These are phyloP conservation scores for Nemapogon koenigi DNA, from an alignment of 2,888 invertebrate genomes.

Conservation along the genomic window DNA sequence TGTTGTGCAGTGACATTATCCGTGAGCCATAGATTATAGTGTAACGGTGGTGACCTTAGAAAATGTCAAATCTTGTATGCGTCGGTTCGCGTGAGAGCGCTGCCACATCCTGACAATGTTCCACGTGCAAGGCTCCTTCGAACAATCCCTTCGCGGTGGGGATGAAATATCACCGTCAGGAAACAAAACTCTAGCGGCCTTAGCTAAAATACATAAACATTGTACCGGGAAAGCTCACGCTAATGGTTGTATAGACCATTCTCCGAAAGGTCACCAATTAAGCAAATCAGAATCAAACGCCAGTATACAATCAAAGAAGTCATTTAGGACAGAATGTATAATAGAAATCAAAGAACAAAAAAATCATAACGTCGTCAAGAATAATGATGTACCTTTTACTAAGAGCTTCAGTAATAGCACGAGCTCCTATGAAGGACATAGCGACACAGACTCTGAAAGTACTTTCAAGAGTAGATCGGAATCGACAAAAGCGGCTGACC, in stretches of 20 bases:
- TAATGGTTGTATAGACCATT: constrained; percentile 68
- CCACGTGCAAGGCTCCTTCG: constrained; percentile 61
- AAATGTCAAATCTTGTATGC: constrained; percentile 35
- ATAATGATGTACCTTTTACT: constrained; percentile 33
- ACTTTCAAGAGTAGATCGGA: constrained; percentile 35
- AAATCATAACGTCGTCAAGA: constrained; percentile 25
- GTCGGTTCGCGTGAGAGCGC: constrained; percentile 32
- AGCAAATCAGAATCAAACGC: constrained; percentile 54
- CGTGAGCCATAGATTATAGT: constrained; percentile 32
- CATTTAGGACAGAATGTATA: constrained; percentile 42
- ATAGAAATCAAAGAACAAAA: constrained; percentile 50
- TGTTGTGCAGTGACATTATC: constrained; percentile 42
- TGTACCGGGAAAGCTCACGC: constrained; percentile 82
- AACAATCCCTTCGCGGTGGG: constrained; percentile 64
- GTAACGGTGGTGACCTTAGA: constrained; percentile 35
- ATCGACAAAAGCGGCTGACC: constrained; percentile 26
- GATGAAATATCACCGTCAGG: constrained; percentile 51
- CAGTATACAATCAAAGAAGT: constrained; percentile 49
- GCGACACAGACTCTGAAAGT: constrained; percentile 70
- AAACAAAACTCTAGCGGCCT: constrained; percentile 56
- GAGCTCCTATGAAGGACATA: constrained; percentile 70
- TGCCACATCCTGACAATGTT: constrained; percentile 33
- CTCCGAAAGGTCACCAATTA: constrained; percentile 40
- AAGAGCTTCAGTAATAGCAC: constrained; percentile 67
- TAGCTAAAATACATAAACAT: constrained; percentile 70